phyloP scores from a whole-genome alignment of 1,140 invertebrate species.

The Calephelis virginiensis region DNA sequence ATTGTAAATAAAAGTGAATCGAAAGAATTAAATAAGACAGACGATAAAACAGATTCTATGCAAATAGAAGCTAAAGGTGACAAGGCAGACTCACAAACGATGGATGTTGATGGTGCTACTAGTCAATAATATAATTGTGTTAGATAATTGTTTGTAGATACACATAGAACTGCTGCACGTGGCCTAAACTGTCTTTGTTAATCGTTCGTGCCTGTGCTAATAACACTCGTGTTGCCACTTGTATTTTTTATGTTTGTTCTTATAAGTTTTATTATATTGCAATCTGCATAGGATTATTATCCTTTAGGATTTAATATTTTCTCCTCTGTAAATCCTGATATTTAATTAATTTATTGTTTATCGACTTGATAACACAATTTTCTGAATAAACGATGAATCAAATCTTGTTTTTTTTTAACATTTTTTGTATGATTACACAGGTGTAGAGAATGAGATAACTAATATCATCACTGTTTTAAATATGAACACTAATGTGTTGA shows the following conservation, averaged over 20 bases:
- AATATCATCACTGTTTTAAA: too few relatives aligned
- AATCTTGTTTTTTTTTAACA: constrained; percentile 34
- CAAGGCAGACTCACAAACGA: constrained; percentile 48
- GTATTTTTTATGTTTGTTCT: constrained; percentile 74
- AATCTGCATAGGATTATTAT: constrained; percentile 58
- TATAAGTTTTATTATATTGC: constrained; percentile 58
- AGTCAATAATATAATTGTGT: constrained; percentile 73
- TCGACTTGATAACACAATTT: constrained; percentile 72
- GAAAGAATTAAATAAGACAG: constrained; percentile 38
- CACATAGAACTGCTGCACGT: constrained; percentile 46
- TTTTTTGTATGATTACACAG: too few relatives aligned
- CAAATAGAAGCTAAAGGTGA: constrained; percentile 65
- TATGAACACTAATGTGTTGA: too few relatives aligned
- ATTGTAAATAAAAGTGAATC: constrained; percentile 30
- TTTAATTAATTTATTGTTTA: constrained; percentile 77
- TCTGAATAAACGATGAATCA: constrained; percentile 68
- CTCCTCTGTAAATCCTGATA: constrained; percentile 67
- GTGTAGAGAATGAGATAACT: too few relatives aligned
- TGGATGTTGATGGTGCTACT: constrained; percentile 71
- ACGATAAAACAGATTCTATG: constrained; percentile 54
- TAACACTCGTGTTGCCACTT: constrained; percentile 65
- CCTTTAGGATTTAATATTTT: constrained; percentile 62
- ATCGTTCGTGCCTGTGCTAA: constrained; percentile 54
- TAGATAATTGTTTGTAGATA: constrained; percentile 70
- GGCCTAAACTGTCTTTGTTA: constrained; percentile 46